These are phyloP conservation scores for Huso huso DNA, from an alignment of 2,797 vertebrate genomes.

Conservation along the genomic window DNA sequence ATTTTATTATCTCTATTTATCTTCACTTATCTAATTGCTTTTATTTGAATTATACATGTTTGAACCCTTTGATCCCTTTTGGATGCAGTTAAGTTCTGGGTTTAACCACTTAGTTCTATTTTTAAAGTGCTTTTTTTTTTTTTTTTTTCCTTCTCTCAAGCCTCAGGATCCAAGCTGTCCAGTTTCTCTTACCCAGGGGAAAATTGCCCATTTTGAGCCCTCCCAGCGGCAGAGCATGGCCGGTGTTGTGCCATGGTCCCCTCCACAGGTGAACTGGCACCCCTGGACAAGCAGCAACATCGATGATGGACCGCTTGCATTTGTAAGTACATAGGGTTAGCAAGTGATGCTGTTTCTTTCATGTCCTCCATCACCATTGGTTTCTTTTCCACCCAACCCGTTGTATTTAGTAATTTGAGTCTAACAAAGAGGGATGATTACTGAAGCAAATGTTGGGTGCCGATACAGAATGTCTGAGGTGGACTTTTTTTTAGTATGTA, in stretches of 20 bases:
- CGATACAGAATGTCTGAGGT: neutral
- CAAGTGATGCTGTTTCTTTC: neutral
- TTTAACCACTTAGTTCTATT: no score
- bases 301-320: conserved; percentile 85
- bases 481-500: conserved; percentile 26
- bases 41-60: no score
- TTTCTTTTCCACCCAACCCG: conserved; percentile 14
- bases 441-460: no score
- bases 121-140: no score
- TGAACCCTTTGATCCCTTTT: no score
- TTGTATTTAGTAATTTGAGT: no score
- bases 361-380: neutral
- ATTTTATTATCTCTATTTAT: no score
- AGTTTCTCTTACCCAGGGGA: conserved; percentile 72
- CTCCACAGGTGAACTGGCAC: conserved; percentile 95
- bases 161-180: conserved; percentile 51
- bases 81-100: no score
- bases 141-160: no score
- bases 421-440: no score
- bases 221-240: conserved; percentile 69
- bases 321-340: conserved; percentile 46
- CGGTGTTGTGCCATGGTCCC: conserved; percentile 93
- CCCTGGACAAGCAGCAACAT: conserved; percentile 97
- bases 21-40: no score
- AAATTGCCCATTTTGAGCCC: conserved; percentile 84